Evolutionary conservation across 2,113 vertebrate genomes (phyloP), one percentile per base, ranked within the genome.

Genomic region (Myotis lucifugus): DNA sequence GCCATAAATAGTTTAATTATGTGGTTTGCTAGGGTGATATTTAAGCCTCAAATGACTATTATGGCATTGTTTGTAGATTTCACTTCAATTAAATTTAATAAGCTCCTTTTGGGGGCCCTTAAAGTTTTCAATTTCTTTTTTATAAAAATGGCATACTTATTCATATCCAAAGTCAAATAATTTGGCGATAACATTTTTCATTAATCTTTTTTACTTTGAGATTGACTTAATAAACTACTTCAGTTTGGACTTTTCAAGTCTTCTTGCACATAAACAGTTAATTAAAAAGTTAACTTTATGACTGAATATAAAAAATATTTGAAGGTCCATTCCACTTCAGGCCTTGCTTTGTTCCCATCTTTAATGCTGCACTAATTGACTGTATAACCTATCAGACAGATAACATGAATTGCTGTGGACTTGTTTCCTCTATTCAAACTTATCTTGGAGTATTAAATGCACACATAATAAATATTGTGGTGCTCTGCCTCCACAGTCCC

Each of bases 271-370:
- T 61, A 96, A 93, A 83, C 0, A 66, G 9, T 91, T 83, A 40
- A 74, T 56, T 86, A 52, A 87, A 91, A 89, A 54, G 87, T 88
- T 81, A 91, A 70, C 18, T 12, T 70, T 8, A 69, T 92, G 52
- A 73, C 2, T 0, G 2, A 79, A 64, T 25, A 17, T 29, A 42
- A 84, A 93, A 95, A 90, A 14, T 56, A 87, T 87, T 61, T 85
- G 69, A 97, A 95, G 84, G 52, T 95, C 64, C 81, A 52, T 40
- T 78, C 73, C 13, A 46, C 14, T 83, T n/a, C 89, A 94, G 91
- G 91, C 64, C 88, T 97, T 89, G 93, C 89, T 97, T 95, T 88
- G 34, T 94, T 85, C 14, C 19, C 25, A 70, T 79, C 15, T 18
- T 70, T 78, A 79, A 92, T 78, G 46, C 91, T 95, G 92, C 95